Evolutionary conservation across 2,888 invertebrate species (phyloP), one percentile per base, ranked within the genome.

Genomic region (Pyralis farinalis): DNA sequence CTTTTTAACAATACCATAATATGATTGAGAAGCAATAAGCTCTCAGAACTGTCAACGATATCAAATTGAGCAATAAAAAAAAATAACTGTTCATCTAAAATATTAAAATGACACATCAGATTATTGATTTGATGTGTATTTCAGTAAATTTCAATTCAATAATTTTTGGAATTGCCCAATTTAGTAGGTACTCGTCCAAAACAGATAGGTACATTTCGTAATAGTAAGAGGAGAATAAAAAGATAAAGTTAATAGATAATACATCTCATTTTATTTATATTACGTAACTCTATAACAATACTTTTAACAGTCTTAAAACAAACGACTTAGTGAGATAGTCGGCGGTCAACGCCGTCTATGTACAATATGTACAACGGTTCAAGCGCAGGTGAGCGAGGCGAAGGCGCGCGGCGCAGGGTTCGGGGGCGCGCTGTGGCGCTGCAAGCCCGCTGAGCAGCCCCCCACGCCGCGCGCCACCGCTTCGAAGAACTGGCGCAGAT

Each of bases 401-500:
- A 82, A 82, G 53, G 72, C 71, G 58, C 85, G 82, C 55, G 82
- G 71, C 50, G 64, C 65, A 45, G 79, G 68, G 49, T 74, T 66
- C 5, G 78, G 73, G 16, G 83, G 82, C 34, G 73, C 84, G 53
- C 82, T 80, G 62, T 75, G 74, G 8, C 82, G 66, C 53, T 74
- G 81, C 35, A 70, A 43, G 34, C 65, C 67, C n/a, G 61, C 57
- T 11, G 73, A 66, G 46, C 68, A 65, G 41, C 71, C 53, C 31
- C 77, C 75, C 53, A 78, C 71, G 51, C 87, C 84, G 58, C 86
- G 80, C 53, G 87, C 87, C 49, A 90, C 90, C 30, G 91, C 91
- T 63, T 93, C 94, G 73, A 94, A 94, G 76, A 93, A 93, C 71
- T 93, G 91, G 53, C 94, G 92, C 77, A 94, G 91, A 63, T 94